Evolutionary conservation across 2,888 invertebrate genomes (phyloP).

Genomic region (Vanessa cardui): DNA sequence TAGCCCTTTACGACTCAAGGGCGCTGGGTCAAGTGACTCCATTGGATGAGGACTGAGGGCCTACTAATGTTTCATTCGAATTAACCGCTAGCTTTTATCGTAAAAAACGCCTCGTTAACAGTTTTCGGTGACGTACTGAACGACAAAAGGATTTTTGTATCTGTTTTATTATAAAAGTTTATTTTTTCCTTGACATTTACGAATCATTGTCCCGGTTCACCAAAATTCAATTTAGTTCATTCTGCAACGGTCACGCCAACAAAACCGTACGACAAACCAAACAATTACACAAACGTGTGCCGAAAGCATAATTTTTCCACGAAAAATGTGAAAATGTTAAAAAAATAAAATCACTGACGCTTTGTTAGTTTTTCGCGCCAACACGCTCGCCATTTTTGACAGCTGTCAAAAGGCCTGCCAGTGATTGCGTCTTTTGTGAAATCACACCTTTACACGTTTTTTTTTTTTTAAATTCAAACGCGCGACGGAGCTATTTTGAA

Average conservation of each 20-base stretch:
- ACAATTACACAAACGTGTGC: slow-evolving; percentile 79
- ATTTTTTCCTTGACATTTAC: slow-evolving; percentile 54
- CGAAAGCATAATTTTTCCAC: slow-evolving; percentile 78
- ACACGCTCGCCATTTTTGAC: slow-evolving; percentile 58
- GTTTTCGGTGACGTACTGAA: not conserved
- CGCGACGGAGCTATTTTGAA: slow-evolving; percentile 56
- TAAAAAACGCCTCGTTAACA: not conserved
- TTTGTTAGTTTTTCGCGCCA: slow-evolving; percentile 77
- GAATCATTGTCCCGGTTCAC: slow-evolving; percentile 64
- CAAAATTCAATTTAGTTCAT: slow-evolving; percentile 77
- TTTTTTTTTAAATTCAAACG: slow-evolving; percentile 43
- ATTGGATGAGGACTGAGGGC: not conserved
- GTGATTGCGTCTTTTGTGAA: slow-evolving; percentile 43
- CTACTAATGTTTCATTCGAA: not conserved
- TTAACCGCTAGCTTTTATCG: not conserved
- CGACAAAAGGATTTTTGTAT: not conserved
- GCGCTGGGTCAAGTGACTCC: slow-evolving; percentile 29
- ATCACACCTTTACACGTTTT: slow-evolving; percentile 56
- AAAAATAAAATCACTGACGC: slow-evolving; percentile 59
- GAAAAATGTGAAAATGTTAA: slow-evolving; percentile 68
- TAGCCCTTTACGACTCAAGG: slow-evolving; percentile 67
- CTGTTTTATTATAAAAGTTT: slow-evolving; percentile 16
- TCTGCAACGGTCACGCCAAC: slow-evolving; percentile 55
- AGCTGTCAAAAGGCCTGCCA: slow-evolving; percentile 65
- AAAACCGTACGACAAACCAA: slow-evolving; percentile 73